These are phyloP conservation scores for Darevskia nairensis DNA, from an alignment of 2,797 vertebrate species.

Conservation along the genomic window DNA sequence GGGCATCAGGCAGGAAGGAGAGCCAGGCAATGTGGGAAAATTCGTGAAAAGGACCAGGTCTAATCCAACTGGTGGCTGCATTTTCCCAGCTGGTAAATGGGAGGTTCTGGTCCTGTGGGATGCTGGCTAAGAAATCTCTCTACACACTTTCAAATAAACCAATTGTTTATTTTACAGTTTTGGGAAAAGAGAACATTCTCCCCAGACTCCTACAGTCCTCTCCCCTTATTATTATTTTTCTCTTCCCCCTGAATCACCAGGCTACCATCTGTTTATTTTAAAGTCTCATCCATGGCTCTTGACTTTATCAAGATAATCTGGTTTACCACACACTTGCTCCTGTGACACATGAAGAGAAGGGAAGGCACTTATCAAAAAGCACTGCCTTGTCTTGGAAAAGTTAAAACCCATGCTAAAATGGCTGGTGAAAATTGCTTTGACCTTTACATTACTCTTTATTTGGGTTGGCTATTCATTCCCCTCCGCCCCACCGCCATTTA, in stretches of 20 bases:
- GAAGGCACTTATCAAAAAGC: slow-evolving; percentile 5
- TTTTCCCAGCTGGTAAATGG: no score
- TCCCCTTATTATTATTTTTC: not conserved
- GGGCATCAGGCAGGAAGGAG: no score
- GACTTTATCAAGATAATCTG: slow-evolving; percentile 26
- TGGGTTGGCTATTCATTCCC: slow-evolving; percentile 61
- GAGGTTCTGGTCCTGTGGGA: no score
- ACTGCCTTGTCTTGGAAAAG: not conserved
- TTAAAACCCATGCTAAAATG: slow-evolving; percentile 15
- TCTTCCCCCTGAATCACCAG: not conserved
- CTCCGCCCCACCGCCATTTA: slow-evolving; percentile 51
- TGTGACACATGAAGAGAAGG: not conserved
- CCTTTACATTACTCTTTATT: slow-evolving; percentile 66
- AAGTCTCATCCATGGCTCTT: not conserved
- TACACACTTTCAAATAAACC: no score
- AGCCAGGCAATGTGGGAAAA: no score
- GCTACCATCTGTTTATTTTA: not conserved
- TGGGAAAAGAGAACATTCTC: not conserved
- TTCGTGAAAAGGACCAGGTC: no score
- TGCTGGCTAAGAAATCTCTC: no score
- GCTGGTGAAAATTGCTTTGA: slow-evolving; percentile 57
- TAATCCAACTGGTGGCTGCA: no score
- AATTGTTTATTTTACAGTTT: not conserved
- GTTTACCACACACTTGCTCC: slow-evolving; percentile 25
- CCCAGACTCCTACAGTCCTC: not conserved